Evolutionary conservation across 2,888 invertebrate species (phyloP).

Genomic region (Hydriomena furcata): DNA sequence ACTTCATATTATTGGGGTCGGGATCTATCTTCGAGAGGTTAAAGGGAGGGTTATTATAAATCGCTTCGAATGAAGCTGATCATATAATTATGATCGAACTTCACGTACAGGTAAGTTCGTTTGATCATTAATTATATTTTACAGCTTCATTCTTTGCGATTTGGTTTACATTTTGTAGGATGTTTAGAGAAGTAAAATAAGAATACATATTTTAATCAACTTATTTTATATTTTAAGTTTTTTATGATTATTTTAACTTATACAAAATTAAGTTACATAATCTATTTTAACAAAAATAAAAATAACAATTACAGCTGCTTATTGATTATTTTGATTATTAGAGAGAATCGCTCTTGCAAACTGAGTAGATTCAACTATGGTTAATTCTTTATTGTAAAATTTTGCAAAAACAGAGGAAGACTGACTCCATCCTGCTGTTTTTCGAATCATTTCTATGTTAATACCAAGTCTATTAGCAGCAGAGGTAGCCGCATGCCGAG

Average conservation of each 20-base stretch:
- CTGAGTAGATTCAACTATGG: not conserved
- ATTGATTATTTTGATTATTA: not conserved
- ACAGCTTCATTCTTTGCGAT: constrained; percentile 10
- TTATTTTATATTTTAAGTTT: too few species aligned
- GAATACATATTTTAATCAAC: not conserved
- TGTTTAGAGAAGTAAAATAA: not conserved
- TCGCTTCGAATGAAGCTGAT: too few species aligned
- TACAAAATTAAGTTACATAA: not conserved
- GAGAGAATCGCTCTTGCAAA: not conserved
- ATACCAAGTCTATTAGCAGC: constrained; percentile 5
- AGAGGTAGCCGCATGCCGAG: constrained; percentile 10
- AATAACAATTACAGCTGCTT: too few species aligned
- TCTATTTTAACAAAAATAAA: not conserved
- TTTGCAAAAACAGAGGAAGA: not conserved
- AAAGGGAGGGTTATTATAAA: too few species aligned
- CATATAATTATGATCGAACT: too few species aligned
- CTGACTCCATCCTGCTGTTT: constrained; percentile 10
- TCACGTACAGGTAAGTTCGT: too few species aligned
- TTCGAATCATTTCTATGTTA: constrained; percentile 7
- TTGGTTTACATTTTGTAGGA: constrained; percentile 1
- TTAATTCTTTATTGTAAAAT: not conserved
- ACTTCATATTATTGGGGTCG: too few species aligned
- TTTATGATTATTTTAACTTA: too few species aligned
- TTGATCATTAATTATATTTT: not conserved
- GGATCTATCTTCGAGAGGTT: too few species aligned